Percentiles rank a stretch among this genome's conserved stretches.
These are phyloP conservation scores for Pomatorhinus ruficollis DNA, from an alignment of 2,113 vertebrate species.

Conservation along the genomic window DNA sequence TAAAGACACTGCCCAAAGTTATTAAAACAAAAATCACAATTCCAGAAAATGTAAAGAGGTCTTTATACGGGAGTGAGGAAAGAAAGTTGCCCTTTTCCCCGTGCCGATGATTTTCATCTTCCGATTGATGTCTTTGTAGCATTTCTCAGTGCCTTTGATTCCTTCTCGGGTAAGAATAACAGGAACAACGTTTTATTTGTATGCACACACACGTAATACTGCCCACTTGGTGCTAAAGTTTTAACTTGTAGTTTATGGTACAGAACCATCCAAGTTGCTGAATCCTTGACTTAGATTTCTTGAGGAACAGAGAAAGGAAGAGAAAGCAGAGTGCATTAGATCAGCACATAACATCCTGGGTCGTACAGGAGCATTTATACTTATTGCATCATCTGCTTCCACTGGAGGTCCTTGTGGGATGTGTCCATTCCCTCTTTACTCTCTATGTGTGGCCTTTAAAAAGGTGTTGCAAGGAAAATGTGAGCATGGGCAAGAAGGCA, in stretches of 20 bases:
- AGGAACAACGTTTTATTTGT: neutral
- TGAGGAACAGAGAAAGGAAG: neutral
- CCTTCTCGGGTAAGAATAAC: neutral
- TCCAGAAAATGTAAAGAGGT: neutral
- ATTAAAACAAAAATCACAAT: neutral
- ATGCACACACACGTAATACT: rapidly evolving
- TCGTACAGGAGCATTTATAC: neutral
- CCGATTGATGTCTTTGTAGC: neutral
- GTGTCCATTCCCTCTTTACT: neutral
- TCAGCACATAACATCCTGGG: neutral
- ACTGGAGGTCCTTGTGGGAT: neutral
- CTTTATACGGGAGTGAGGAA: neutral
- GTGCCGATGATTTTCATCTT: neutral
- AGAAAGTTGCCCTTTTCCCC: neutral
- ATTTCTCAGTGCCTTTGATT: neutral
- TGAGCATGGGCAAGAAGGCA: neutral
- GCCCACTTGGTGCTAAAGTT: neutral
- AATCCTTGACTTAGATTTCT: neutral
- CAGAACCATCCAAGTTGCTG: neutral
- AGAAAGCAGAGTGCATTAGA: neutral
- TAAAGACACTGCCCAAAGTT: neutral
- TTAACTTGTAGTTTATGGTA: neutral
- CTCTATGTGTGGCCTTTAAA: neutral
- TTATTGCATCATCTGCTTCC: neutral
- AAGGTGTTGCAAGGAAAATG: neutral